These are phyloP conservation scores for Cerastis rubricosa DNA, from an alignment of 2,888 invertebrate species.

Conservation along the genomic window DNA sequence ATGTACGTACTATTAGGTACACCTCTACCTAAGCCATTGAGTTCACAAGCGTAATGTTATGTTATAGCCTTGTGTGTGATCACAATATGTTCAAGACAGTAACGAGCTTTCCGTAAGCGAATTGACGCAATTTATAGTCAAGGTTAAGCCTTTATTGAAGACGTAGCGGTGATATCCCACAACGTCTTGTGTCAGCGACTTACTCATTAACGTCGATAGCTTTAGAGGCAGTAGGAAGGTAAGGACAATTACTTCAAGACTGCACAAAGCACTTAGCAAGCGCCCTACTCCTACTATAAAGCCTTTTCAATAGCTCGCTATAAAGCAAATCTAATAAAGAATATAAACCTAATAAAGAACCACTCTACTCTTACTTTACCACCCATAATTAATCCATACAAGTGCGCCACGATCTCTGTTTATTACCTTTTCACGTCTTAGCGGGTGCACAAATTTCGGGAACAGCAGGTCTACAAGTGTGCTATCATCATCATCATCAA, in stretches of 20 bases:
- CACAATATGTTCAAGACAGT: not conserved
- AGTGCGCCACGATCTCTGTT: not conserved
- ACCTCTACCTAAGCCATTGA: too few species aligned
- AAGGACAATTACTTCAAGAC: not conserved
- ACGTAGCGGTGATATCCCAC: not conserved
- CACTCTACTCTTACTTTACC: not conserved
- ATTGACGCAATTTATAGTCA: slow-evolving; percentile 26
- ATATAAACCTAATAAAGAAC: not conserved
- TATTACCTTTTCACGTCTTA: not conserved
- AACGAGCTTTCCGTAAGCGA: not conserved
- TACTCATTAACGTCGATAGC: not conserved
- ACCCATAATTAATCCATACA: not conserved
- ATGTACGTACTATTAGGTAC: too few species aligned
- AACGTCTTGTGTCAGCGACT: not conserved
- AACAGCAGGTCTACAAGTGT: not conserved
- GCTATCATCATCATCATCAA: too few species aligned
- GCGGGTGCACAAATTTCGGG: not conserved
- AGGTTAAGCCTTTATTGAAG: slow-evolving; percentile 19
- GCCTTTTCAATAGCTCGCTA: not conserved
- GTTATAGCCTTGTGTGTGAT: not conserved
- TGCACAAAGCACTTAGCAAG: not conserved
- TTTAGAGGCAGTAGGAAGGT: not conserved
- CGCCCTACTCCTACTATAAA: not conserved
- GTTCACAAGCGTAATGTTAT: too few species aligned
- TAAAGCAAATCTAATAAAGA: not conserved